phyloP scores from a whole-genome alignment of 2,797 vertebrate species.

The Enteromius afrohamiltoni region DNA sequence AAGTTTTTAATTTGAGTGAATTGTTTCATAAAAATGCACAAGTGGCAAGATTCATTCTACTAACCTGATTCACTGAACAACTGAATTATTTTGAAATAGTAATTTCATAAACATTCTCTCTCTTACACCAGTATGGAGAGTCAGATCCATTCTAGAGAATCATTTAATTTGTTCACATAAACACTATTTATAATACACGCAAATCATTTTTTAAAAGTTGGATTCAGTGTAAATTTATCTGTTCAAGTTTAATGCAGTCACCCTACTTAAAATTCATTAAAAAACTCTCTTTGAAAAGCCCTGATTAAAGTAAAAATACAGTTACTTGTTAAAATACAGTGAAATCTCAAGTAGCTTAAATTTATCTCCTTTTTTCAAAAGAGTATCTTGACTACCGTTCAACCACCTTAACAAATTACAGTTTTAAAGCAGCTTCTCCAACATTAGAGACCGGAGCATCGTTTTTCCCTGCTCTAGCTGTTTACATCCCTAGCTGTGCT shows the following conservation, averaged over 20 bases:
- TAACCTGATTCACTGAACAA: background rate
- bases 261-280: background rate
- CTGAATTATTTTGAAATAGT: background rate
- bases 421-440: conserved; percentile 15
- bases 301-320: background rate
- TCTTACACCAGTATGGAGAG: background rate
- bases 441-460: background rate
- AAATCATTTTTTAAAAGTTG: background rate
- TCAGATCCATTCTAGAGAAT: background rate
- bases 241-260: background rate
- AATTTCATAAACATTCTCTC: background rate
- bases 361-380: background rate
- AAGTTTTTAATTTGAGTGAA: background rate
- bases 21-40: background rate
- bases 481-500: conserved; percentile 35
- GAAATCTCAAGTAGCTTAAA: background rate
- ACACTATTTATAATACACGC: background rate
- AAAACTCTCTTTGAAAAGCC: background rate
- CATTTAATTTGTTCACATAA: background rate
- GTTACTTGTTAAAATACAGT: background rate
- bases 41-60: background rate
- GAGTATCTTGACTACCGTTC: background rate
- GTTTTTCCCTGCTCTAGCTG: conserved; percentile 33
- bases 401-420: conserved; percentile 10
- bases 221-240: background rate